Evolutionary conservation across 2,888 invertebrate genomes (phyloP).

Genomic region (Calliopum simillimum): DNA sequence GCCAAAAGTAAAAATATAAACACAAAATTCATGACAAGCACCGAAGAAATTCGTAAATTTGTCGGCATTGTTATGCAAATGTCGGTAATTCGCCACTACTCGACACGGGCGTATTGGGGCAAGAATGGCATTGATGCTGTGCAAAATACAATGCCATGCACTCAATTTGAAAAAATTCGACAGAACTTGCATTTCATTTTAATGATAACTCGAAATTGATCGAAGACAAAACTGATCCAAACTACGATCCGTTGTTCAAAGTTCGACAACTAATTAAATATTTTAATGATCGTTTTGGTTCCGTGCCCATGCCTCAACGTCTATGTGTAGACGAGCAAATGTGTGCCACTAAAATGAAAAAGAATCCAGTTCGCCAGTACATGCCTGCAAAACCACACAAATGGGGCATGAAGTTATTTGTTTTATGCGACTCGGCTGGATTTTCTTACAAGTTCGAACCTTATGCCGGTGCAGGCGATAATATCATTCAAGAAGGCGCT

Average conservation of each 20-base stretch:
- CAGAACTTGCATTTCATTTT: too few relatives aligned
- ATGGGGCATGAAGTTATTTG: conserved; percentile 24
- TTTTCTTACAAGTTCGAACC: conserved; percentile 1
- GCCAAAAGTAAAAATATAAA: too few relatives aligned
- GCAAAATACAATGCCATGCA: conserved; percentile 16
- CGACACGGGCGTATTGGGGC: conserved; percentile 8
- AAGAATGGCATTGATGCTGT: conserved; percentile 18
- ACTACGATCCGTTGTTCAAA: too few relatives aligned
- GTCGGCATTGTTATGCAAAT: conserved; percentile 17
- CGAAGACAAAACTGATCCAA: too few relatives aligned
- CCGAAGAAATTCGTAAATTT: conserved; percentile 23
- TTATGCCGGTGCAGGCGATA: conserved; percentile 11
- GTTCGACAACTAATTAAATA: conserved; percentile 11
- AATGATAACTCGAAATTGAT: too few relatives aligned
- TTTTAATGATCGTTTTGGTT: conserved; percentile 9
- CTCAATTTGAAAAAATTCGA: too few relatives aligned
- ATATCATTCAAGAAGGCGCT: conserved; percentile 1
- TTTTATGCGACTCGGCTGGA: not conserved
- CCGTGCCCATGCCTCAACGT: conserved; percentile 3
- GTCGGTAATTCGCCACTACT: conserved; percentile 17
- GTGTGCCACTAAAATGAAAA: too few relatives aligned
- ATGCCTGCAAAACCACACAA: conserved; percentile 15
- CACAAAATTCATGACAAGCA: too few relatives aligned
- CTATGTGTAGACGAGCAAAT: conserved; percentile 25
- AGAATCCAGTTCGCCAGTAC: conserved; percentile 18